Conservation (phyloP, 2,888 invertebrate genomes). For the Euzophera pinguis region DNA sequence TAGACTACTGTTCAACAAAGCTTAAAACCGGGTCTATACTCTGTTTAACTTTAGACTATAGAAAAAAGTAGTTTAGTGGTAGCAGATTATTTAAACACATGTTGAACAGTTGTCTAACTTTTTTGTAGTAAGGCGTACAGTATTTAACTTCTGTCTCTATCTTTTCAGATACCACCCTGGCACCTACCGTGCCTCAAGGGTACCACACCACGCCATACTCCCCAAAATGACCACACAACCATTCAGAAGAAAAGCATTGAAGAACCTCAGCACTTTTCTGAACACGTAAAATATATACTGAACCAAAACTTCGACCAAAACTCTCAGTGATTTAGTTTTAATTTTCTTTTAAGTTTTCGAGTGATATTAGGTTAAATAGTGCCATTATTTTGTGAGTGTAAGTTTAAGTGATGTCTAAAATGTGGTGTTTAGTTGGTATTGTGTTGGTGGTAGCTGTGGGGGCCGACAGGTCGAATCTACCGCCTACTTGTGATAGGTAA, state of each 20-base stretch:
- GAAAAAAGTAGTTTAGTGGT: too few species aligned
- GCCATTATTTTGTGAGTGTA: constrained; percentile 41
- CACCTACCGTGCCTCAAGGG: constrained; percentile 36
- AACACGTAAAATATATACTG: constrained; percentile 55
- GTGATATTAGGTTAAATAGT: constrained; percentile 67
- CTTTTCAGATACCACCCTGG: constrained; percentile 54
- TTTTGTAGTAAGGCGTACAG: too few species aligned
- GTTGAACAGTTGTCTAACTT: too few species aligned
- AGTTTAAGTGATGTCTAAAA: constrained; percentile 49
- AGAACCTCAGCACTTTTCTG: constrained; percentile 57
- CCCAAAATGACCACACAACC: constrained; percentile 58
- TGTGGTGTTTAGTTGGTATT: constrained; percentile 48
- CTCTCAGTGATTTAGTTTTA: constrained; percentile 32
- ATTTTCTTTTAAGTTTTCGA: constrained; percentile 48
- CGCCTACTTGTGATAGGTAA: constrained; percentile 80
- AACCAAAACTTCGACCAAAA: constrained; percentile 33
- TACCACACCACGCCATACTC: constrained; percentile 32
- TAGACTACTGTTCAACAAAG: too few species aligned
- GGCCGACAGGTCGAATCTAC: constrained; percentile 61
- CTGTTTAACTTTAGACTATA: too few species aligned
- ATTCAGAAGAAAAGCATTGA: constrained; percentile 59
- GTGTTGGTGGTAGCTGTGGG: constrained; percentile 45
- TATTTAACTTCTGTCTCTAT: constrained; percentile 24
- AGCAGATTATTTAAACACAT: too few species aligned
- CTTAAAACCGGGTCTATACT: too few species aligned